Conservation (phyloP, 2,888 invertebrate genomes). For the Argyresthia albistria region DNA sequence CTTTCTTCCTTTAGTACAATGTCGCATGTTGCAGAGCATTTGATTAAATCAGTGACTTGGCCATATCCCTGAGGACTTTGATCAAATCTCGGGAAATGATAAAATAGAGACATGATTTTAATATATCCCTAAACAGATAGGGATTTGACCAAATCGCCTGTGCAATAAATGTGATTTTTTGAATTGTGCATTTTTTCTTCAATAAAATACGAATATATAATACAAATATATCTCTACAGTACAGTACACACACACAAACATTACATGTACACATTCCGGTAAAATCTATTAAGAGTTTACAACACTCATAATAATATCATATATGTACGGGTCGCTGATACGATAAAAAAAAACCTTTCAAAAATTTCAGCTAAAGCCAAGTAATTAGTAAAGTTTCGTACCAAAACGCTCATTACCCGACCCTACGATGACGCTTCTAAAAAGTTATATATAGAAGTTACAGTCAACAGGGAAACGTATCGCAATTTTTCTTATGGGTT, state of each 20-base stretch:
- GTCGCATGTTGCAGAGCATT: no score
- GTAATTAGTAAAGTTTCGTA: constrained; percentile 5
- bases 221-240: neutral
- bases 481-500: no score
- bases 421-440: neutral
- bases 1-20: no score
- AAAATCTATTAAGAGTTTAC: neutral
- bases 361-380: constrained; percentile 1
- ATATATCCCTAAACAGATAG: no score
- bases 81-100: no score
- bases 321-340: neutral
- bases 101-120: no score
- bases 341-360: neutral
- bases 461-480: no score
- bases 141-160: neutral
- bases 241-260: neutral
- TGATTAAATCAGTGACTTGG: no score
- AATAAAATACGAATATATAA: neutral
- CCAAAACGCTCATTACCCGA: neutral
- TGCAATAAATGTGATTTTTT: neutral
- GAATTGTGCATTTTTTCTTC: neutral
- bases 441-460: neutral
- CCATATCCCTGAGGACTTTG: no score
- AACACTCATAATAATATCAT: neutral
- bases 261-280: neutral